A percentile compares a stretch with the other conserved stretches of the same genome.
Conservation (phyloP, 2,797 vertebrate genomes). For the Malacoctenus gilli region DNA sequence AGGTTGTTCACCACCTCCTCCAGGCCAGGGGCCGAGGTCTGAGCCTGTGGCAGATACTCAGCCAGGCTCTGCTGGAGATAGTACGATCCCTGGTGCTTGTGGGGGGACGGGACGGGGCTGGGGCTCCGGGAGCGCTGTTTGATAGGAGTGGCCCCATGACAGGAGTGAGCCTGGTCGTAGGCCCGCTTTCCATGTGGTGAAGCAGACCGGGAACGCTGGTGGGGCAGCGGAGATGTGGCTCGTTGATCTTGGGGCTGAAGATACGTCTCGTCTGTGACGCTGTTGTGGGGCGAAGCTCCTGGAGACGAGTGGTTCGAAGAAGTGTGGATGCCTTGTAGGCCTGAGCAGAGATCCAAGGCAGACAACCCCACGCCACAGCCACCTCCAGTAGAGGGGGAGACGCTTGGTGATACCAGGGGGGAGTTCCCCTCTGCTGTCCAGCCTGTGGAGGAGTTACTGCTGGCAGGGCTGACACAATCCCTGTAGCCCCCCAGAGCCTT, state of each 20-base stretch:
- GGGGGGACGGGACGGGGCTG: slow-evolving; percentile 85
- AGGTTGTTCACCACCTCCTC: slow-evolving; percentile 86
- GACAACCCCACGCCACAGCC: slow-evolving; percentile 69
- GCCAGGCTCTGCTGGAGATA: slow-evolving; percentile 50
- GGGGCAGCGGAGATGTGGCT: slow-evolving; percentile 81
- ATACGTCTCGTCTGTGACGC: slow-evolving; percentile 89
- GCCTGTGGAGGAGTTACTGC: slow-evolving; percentile 96
- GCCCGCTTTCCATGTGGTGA: slow-evolving; percentile 92
- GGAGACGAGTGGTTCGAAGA: slow-evolving; percentile 93
- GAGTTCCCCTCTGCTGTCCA: slow-evolving; percentile 91
- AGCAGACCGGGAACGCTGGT: slow-evolving; percentile 89
- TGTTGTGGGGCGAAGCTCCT: slow-evolving; percentile 90
- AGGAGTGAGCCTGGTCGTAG: slow-evolving; percentile 82
- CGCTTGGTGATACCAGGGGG: slow-evolving; percentile 90
- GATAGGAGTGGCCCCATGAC: slow-evolving; percentile 73
- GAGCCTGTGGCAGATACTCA: slow-evolving; percentile 46
- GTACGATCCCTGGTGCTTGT: slow-evolving; percentile 72
- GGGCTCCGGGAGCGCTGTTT: slow-evolving; percentile 90
- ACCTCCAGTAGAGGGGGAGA: slow-evolving; percentile 84
- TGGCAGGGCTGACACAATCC: slow-evolving; percentile 95
- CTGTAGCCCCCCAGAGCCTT: slow-evolving; percentile 85
- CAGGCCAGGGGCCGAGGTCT: slow-evolving; percentile 67
- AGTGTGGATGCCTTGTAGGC: slow-evolving; percentile 90
- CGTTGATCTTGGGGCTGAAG: slow-evolving; percentile 69
- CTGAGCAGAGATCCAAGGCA: slow-evolving; percentile 89